phyloP scores from a whole-genome alignment of 2,113 vertebrate species.

The Fukomys damarensis region DNA sequence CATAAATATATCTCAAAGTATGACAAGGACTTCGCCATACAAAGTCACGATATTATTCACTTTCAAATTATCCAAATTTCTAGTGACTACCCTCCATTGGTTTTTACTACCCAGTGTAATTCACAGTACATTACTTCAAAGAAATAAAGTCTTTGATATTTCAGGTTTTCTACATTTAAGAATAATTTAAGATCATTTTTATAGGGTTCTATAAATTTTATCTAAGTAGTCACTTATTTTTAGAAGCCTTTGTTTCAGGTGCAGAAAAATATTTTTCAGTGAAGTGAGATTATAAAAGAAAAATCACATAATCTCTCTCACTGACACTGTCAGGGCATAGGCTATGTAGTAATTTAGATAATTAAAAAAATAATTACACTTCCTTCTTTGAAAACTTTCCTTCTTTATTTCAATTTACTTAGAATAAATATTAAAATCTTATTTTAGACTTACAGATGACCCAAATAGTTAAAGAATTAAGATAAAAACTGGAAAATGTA shows the following conservation, averaged over 20 bases:
- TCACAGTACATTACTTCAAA: background rate
- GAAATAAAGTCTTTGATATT: background rate
- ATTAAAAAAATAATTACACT: background rate
- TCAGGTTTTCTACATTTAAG: constrained; percentile 29
- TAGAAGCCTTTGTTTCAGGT: background rate
- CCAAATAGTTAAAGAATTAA: constrained; percentile 49
- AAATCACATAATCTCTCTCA: background rate
- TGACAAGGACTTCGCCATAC: background rate
- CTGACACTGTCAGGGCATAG: background rate
- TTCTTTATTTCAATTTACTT: constrained; percentile 12
- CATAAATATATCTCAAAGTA: background rate
- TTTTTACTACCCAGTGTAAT: constrained; percentile 43
- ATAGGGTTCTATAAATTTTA: background rate
- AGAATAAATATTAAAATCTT: constrained; percentile 43
- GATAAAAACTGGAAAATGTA: constrained; percentile 30
- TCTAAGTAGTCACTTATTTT: background rate
- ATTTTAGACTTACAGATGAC: background rate
- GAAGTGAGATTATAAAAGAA: background rate
- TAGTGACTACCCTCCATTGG: background rate
- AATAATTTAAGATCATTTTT: constrained; percentile 13
- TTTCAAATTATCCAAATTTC: constrained; percentile 4
- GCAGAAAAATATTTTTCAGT: constrained; percentile 14
- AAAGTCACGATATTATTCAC: background rate
- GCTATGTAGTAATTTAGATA: background rate
- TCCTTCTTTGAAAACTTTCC: background rate